Conservation (phyloP, 1,140 invertebrate genomes). For the Nasonia giraulti region DNA sequence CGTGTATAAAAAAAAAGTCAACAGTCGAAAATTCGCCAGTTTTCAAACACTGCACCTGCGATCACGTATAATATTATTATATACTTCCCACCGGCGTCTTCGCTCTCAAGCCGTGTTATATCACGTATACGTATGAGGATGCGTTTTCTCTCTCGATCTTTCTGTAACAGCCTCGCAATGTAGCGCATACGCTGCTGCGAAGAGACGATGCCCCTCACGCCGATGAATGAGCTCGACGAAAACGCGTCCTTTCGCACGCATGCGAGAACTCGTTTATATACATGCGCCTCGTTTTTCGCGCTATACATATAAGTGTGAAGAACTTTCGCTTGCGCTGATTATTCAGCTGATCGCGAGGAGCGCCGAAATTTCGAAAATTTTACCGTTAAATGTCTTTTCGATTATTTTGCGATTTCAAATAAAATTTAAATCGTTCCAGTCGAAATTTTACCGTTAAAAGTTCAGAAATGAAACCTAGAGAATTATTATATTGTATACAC, state of each 20-base stretch:
- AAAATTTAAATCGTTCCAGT: neutral
- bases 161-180: neutral
- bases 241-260: neutral
- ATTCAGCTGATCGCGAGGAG: no score
- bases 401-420: no score
- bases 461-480: neutral
- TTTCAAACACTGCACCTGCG: neutral
- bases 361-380: no score
- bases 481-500: neutral
- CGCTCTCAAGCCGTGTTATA: neutral
- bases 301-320: neutral
- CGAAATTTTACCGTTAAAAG: neutral
- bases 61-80: neutral
- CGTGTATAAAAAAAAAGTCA: no score
- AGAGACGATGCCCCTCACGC: neutral
- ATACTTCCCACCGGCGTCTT: neutral
- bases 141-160: neutral
- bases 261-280: neutral
- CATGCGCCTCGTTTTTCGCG: neutral
- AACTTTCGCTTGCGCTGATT: neutral
- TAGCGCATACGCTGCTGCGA: neutral
- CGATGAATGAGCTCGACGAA: slow-evolving; percentile 52
- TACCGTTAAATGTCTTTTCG: no score
- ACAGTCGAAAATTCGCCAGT: no score
- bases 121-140: neutral